These are phyloP conservation scores for Drosophila atripex DNA, from an alignment of 2,888 invertebrate genomes.

Conservation along the genomic window DNA sequence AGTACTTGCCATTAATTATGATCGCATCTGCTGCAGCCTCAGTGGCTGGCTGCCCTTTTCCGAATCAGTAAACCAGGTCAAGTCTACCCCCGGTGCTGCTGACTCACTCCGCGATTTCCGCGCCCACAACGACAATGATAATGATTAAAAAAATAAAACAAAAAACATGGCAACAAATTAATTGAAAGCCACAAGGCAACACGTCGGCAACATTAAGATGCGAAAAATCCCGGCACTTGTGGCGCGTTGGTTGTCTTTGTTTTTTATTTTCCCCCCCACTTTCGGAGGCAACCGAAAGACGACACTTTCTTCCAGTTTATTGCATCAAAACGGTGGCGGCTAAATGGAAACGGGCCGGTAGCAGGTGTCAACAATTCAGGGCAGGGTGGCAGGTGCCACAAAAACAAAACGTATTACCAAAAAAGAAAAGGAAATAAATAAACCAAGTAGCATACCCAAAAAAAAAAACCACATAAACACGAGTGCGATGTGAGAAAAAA, in stretches of 20 bases:
- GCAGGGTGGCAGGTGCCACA: constrained; percentile 46
- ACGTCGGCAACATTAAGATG: neutral
- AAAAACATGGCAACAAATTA: constrained; percentile 58
- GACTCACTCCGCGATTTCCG: constrained; percentile 45
- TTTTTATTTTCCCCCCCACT: constrained; percentile 19
- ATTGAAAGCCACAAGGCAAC: constrained; percentile 49
- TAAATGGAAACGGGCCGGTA: constrained; percentile 58
- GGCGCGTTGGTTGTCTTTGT: constrained; percentile 21
- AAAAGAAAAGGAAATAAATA: constrained; percentile 14
- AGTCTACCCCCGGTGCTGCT: constrained; percentile 19
- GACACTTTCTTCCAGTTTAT: constrained; percentile 72
- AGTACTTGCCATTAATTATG: constrained; percentile 21
- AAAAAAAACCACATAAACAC: constrained; percentile 11
- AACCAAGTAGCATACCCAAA: constrained; percentile 6
- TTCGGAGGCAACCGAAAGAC: constrained; percentile 42
- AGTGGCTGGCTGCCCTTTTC: constrained; percentile 40
- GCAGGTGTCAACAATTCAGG: constrained; percentile 64
- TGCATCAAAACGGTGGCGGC: constrained; percentile 60
- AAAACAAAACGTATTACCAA: neutral
- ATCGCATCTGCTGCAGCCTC: constrained; percentile 29
- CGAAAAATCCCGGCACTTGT: constrained; percentile 9
- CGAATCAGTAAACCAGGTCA: constrained; percentile 60
- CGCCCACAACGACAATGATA: constrained; percentile 17
- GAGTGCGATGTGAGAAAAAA: constrained; percentile 15
- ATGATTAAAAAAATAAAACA: constrained; percentile 26